Percentiles rank a stretch among this genome's conserved stretches.
Evolutionary conservation across 2,888 invertebrate species (phyloP).

Genomic region (Anthrax anthrax): DNA sequence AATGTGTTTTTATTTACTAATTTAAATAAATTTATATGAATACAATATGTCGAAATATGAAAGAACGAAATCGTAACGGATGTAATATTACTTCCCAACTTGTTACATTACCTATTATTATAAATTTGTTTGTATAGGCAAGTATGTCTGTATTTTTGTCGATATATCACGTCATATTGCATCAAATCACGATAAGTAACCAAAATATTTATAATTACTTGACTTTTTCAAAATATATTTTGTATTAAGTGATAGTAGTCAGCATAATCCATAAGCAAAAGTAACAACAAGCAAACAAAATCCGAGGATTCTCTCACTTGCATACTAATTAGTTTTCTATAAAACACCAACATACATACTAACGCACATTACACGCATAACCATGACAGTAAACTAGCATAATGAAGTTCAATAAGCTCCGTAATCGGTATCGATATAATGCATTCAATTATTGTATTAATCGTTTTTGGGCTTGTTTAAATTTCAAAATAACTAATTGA

Average conservation of each 20-base stretch:
- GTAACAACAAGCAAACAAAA: background rate
- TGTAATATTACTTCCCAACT: slow-evolving; percentile 3
- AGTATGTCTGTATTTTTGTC: background rate
- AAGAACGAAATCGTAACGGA: slow-evolving; percentile 7
- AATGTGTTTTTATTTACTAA: background rate
- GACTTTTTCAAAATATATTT: no score
- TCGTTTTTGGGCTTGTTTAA: slow-evolving; percentile 5
- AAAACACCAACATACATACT: background rate
- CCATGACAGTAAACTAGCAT: background rate
- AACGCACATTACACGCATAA: no score
- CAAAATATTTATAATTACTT: background rate
- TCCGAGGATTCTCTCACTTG: background rate
- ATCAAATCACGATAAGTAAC: background rate
- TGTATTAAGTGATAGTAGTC: no score
- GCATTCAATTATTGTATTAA: background rate
- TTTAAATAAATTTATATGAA: no score
- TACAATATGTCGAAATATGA: background rate
- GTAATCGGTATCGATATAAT: no score
- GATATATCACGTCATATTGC: slow-evolving; percentile 1
- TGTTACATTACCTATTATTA: no score
- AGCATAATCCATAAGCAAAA: background rate
- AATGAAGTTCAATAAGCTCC: background rate
- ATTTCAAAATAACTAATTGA: background rate
- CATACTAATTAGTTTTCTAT: slow-evolving; percentile 7
- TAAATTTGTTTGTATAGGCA: no score